Evolutionary conservation across 2,113 vertebrate genomes (phyloP).

Genomic region (Carettochelys insculpta): DNA sequence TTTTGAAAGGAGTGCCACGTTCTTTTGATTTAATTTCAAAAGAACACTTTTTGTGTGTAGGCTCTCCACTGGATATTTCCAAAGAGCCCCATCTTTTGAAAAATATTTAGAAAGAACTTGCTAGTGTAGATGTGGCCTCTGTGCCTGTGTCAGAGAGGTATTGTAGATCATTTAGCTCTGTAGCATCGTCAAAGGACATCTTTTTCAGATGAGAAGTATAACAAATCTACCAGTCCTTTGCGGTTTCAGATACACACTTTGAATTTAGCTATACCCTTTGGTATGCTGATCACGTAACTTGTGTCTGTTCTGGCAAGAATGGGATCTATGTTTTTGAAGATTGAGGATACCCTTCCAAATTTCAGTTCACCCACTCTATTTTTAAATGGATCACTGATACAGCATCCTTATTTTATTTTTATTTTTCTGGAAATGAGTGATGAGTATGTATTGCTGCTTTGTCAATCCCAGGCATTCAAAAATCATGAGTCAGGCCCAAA

Average conservation of each 20-base stretch:
- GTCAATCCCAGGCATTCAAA: neutral
- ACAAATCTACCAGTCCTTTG: neutral
- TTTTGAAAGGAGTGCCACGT: too few relatives aligned
- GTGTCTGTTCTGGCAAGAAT: neutral
- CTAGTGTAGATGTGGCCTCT: too few relatives aligned
- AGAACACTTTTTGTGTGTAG: too few relatives aligned
- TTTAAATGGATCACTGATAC: neutral
- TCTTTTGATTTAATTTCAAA: too few relatives aligned
- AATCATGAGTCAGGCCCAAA: neutral
- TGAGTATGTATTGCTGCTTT: neutral
- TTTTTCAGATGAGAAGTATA: neutral
- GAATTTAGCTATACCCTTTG: neutral
- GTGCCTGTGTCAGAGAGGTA: too few relatives aligned
- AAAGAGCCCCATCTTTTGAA: too few relatives aligned
- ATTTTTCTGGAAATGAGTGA: neutral
- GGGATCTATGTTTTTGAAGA: neutral
- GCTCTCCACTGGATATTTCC: too few relatives aligned
- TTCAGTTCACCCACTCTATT: neutral
- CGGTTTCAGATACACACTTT: neutral
- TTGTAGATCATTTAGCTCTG: neutral
- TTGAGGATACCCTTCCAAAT: neutral
- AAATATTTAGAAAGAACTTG: too few relatives aligned
- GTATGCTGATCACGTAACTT: accelerated
- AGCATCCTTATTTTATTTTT: neutral
- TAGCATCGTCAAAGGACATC: neutral